Evolutionary conservation across 2,797 vertebrate genomes (phyloP).

Genomic region (Sparus aurata): DNA sequence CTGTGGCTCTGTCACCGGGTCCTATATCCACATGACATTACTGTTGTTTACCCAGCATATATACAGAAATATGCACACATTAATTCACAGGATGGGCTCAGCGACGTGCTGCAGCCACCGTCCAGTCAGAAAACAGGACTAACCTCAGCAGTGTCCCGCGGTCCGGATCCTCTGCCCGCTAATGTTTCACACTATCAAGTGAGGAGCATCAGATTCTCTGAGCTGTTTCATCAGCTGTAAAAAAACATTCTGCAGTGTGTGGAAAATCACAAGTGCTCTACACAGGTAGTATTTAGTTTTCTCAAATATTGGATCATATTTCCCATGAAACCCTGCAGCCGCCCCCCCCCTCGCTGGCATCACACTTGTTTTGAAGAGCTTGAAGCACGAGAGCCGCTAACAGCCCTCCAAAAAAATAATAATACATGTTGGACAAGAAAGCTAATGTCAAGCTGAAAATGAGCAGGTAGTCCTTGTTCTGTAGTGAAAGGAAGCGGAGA

Average conservation of each 20-base stretch:
- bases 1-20: constrained; percentile 25
- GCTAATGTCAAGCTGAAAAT: constrained; percentile 45
- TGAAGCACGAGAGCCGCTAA: constrained; percentile 16
- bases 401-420: constrained; percentile 32
- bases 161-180: neutral
- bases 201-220: neutral
- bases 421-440: constrained; percentile 21
- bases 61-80: neutral
- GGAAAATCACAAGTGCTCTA: neutral
- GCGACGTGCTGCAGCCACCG: neutral
- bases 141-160: neutral
- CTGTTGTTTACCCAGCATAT: constrained; percentile 13
- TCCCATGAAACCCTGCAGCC: constrained; percentile 5
- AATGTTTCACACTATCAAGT: too few relatives aligned
- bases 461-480: constrained; percentile 7
- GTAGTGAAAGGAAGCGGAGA: neutral
- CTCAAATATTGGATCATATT: neutral
- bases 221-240: neutral
- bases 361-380: constrained; percentile 34
- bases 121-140: neutral
- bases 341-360: neutral
- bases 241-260: neutral
- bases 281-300: neutral
- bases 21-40: constrained; percentile 21
- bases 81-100: neutral